Evolutionary conservation across 2,888 invertebrate genomes (phyloP), one percentile per base, ranked within the genome.

Genomic region (Trichopria drosophilae): DNA sequence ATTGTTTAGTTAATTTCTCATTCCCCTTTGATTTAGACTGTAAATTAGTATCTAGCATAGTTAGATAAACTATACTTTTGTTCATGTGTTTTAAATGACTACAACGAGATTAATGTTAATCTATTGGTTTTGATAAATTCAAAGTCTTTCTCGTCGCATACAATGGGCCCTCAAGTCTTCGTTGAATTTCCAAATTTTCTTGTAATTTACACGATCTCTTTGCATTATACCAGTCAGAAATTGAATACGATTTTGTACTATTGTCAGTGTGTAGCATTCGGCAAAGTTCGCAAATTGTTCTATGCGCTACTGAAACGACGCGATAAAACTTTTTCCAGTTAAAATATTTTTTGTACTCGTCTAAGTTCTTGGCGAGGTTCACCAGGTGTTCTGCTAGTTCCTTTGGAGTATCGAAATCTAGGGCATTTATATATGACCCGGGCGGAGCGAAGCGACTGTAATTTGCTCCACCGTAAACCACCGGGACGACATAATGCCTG

Each of bases 401-500:
- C 60, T 77, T 72, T 2, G 82, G 81, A 2, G 77, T 78, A 4
- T 77, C 72, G 62, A 84, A 86, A 57, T 82, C 80, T 57, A 84
- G 80, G 2, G 83, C 84, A 69, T 87, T 81, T 46, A 87, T 83
- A 69, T 80, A 86, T 0, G 84, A 84, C 51, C 80, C 72, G 1
- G 81, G 80, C 0, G 86, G 86, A 1, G 83, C 78, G 32, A 81
- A 79, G 3, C 75, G 68, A 20, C 69, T 73, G 66, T 86, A 85
- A 65, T 86, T 81, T 28, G 81, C 81, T n/a, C 84, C 85, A 1
- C 86, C 85, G 76, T 83, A 84, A 6, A 84, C 85, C 4, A 86
- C 80, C 1, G 86, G 86, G 26, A 86, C 71, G 9, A 85, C 77
- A 58, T 81, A 45, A 47, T 68, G 60, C n/a, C 72, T 72, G 57